Percentiles rank a stretch among this genome's conserved stretches.
Evolutionary conservation across 2,888 invertebrate species (phyloP).

Genomic region (Timandra comae): DNA sequence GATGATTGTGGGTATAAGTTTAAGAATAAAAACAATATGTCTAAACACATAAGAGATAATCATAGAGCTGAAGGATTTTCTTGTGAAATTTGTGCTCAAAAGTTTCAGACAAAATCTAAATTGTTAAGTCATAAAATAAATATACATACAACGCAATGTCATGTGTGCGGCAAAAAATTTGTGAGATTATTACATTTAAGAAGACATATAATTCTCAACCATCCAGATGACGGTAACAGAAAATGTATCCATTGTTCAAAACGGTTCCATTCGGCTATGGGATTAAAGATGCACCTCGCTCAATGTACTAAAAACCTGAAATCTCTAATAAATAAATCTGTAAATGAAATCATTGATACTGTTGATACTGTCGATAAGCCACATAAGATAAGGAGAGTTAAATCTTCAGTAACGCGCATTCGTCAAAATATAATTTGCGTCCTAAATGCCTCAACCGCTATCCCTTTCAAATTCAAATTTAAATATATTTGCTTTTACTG

Average conservation of each 20-base stretch:
- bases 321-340: too few relatives aligned
- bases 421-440: slow-evolving; percentile 15
- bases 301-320: slow-evolving; percentile 56
- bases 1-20: slow-evolving; percentile 51
- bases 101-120: slow-evolving; percentile 28
- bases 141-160: slow-evolving; percentile 49
- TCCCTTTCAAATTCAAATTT: not conserved
- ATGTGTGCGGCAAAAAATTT: slow-evolving; percentile 42
- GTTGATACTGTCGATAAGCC: too few relatives aligned
- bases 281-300: slow-evolving; percentile 45
- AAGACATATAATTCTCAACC: slow-evolving; percentile 45
- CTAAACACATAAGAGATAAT: slow-evolving; percentile 41
- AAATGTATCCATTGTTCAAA: slow-evolving; percentile 54
- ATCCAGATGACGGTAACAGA: slow-evolving; percentile 38
- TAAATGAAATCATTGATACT: too few relatives aligned
- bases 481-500: not conserved
- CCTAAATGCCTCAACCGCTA: not conserved
- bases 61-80: slow-evolving; percentile 47
- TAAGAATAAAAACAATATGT: slow-evolving; percentile 49
- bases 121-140: slow-evolving; percentile 36
- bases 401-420: slow-evolving; percentile 48
- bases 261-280: slow-evolving; percentile 42
- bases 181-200: slow-evolving; percentile 37
- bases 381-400: slow-evolving; percentile 35
- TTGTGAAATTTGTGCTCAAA: slow-evolving; percentile 45